Conservation (phyloP, 2,797 vertebrate genomes). For the Anisognathus igniventris region DNA sequence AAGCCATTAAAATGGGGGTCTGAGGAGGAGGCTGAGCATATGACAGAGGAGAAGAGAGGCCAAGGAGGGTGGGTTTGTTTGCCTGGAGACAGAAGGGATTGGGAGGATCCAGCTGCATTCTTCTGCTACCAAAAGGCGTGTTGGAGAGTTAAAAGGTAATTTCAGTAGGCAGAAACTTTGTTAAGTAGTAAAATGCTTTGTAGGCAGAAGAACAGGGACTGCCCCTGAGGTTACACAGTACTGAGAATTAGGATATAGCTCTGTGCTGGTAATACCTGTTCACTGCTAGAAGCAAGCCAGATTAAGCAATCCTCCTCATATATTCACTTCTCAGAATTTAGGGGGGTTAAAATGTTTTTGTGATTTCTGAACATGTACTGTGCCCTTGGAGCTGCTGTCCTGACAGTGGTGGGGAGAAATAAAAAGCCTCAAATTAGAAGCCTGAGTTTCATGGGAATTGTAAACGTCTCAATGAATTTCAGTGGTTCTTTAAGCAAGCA, state of each 20-base stretch:
- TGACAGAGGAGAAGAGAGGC: neutral
- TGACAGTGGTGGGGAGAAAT: neutral
- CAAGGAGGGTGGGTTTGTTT: neutral
- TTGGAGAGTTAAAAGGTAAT: neutral
- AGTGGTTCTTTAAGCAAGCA: conserved; percentile 1
- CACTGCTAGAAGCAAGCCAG: neutral
- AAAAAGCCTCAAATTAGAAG: neutral
- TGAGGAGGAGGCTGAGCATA: neutral
- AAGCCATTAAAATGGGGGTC: neutral
- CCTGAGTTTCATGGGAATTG: neutral
- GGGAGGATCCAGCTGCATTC: neutral
- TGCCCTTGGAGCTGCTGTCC: neutral
- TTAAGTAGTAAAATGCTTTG: neutral
- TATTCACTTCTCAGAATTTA: neutral
- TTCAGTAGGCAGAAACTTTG: neutral
- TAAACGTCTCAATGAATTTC: conserved; percentile 14
- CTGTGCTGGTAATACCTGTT: neutral
- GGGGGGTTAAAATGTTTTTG: neutral
- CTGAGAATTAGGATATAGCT: neutral
- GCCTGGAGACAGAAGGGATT: neutral
- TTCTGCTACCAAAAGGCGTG: neutral
- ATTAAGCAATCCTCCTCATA: neutral
- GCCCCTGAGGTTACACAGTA: neutral
- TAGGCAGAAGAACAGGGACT: neutral
- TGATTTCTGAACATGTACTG: neutral